Base-by-base conservation (phyloP, 1,140 invertebrate genomes). In the Dysdera silvatica region DNA sequence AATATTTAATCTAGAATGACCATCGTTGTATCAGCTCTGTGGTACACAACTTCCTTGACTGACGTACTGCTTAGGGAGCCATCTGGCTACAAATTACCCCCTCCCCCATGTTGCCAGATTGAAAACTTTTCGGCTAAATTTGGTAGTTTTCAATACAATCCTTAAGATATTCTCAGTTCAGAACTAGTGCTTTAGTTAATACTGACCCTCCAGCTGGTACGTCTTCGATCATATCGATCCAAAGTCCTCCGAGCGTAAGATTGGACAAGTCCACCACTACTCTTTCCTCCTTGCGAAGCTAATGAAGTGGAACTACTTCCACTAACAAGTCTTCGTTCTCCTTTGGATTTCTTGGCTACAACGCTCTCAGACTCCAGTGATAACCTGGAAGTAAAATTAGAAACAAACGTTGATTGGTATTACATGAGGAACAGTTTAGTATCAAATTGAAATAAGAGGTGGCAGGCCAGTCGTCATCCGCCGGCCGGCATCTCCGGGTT, bases 161-260 rank as follows among this genome's bases (percentile, higher is more conserved):
- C n/a, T n/a, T n/a, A n/a, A n/a, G n/a, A n/a, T n/a, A n/a, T n/a
- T n/a, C n/a, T n/a, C n/a, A n/a, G n/a, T n/a, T n/a, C n/a, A n/a
- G n/a, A n/a, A n/a, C n/a, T n/a, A n/a, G 35, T 37, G 35, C 8
- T 37, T 10, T 8, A 10, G n/a, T 37, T 37, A 37, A 37, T 10
- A 10, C 60, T 63, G 29, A 63, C 61, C 37, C 61, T 63, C 61
- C 61, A 63, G n/a, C 61, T 63, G 1, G 61, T 55, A 47, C 61
- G 35, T 51, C 53, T 63, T 29, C 61, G 52, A 28, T 63, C 61
- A 33, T 56, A 63, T 20, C 61, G 52, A 28, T 63, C 61, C 10
- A 63, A 47, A 5, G 61, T 63, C 3, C 61, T 23, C 49, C 61
- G 55, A 0, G 61, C 53, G 26, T 63, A 63, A 1, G 61, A 63